These are phyloP conservation scores for Halocaridina rubra DNA, from an alignment of 2,888 invertebrate genomes.

Conservation along the genomic window DNA sequence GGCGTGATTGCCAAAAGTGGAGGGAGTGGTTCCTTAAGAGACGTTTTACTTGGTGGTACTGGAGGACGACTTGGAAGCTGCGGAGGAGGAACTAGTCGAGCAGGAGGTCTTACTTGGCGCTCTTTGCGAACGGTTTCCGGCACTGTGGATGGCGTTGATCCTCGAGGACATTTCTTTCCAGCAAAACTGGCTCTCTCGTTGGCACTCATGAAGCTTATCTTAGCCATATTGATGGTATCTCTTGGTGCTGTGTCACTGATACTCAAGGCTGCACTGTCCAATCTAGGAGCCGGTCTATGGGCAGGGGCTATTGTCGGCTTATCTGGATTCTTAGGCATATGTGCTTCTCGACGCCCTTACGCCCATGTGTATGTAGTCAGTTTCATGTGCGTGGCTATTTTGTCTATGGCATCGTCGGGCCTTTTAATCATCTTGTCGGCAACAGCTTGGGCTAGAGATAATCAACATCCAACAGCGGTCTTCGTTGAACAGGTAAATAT, in stretches of 20 bases:
- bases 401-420: conserved; percentile 49
- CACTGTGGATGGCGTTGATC: conserved; percentile 12
- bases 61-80: not conserved
- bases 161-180: conserved; percentile 44
- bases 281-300: conserved; percentile 57
- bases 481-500: conserved; percentile 39
- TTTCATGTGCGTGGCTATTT: conserved; percentile 47
- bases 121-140: conserved; percentile 37
- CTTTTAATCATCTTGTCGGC: conserved; percentile 52
- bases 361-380: conserved; percentile 51
- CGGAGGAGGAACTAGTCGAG: not conserved
- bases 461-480: conserved; percentile 28
- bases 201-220: conserved; percentile 43
- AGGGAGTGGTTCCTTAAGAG: conserved; percentile 22
- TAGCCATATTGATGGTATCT: conserved; percentile 40
- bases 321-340: conserved; percentile 56
- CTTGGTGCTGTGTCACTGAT: conserved; percentile 36
- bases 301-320: conserved; percentile 53
- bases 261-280: conserved; percentile 41
- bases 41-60: not conserved
- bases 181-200: conserved; percentile 53
- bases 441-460: conserved; percentile 53
- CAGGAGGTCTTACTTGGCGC: conserved; percentile 31
- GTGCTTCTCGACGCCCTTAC: conserved; percentile 54
- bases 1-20: conserved; percentile 1